Conservation (phyloP, 2,888 invertebrate species). For the Standfussiana lucernea region DNA sequence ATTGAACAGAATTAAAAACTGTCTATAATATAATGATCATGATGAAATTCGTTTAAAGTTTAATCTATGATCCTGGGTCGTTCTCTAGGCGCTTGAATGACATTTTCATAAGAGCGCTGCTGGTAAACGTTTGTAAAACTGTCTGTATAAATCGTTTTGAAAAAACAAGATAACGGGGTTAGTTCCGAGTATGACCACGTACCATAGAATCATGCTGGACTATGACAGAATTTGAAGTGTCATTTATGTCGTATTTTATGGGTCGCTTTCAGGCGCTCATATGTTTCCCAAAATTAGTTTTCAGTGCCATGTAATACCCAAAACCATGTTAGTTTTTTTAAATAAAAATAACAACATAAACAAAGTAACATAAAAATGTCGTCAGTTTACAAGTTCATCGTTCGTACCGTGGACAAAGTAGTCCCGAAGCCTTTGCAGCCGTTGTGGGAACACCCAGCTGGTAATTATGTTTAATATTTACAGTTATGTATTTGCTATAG, state of each 20-base stretch:
- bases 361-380: slow-evolving; percentile 89
- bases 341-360: slow-evolving; percentile 50
- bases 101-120: not conserved
- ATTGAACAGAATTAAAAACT: no score
- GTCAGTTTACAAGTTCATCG: slow-evolving; percentile 89
- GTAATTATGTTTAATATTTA: slow-evolving; percentile 85
- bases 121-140: not conserved
- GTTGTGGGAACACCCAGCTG: slow-evolving; percentile 99
- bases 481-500: not conserved
- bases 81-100: not conserved
- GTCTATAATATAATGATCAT: not conserved
- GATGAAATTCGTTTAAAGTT: not conserved
- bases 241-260: not conserved
- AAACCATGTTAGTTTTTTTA: not conserved
- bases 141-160: not conserved
- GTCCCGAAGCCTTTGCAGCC: slow-evolving; percentile 96
- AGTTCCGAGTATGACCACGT: not conserved
- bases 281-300: not conserved
- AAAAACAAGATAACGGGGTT: not conserved
- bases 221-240: slow-evolving; percentile 6
- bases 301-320: slow-evolving; percentile 18
- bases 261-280: not conserved
- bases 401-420: slow-evolving; percentile 92
- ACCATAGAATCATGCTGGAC: not conserved
- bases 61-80: no score